Conservation (phyloP, 1,140 invertebrate genomes). For the Hestina assimilis region DNA sequence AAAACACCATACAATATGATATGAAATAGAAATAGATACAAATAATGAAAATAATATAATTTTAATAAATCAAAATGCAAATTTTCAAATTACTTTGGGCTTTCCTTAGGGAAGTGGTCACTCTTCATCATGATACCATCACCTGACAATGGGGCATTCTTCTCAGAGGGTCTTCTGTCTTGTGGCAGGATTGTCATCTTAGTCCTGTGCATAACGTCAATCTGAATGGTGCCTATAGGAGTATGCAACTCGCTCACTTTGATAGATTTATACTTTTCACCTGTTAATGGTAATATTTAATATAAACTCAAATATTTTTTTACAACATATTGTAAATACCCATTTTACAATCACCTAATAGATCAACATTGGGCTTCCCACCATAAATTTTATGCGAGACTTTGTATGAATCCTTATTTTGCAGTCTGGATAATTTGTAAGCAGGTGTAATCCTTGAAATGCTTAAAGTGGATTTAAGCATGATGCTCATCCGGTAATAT, state of each 20-base stretch:
- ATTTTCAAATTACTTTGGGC: conserved; percentile 41
- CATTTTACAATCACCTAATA: conserved; percentile 45
- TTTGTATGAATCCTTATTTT: conserved; percentile 62
- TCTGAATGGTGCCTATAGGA: conserved; percentile 56
- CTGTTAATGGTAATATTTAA: conserved; percentile 31
- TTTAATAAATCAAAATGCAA: no score
- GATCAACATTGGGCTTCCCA: conserved; percentile 53
- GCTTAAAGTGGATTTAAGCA: conserved; percentile 66
- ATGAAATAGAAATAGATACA: no score
- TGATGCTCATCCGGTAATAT: conserved; percentile 67
- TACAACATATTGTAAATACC: neutral
- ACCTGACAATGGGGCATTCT: conserved; percentile 21
- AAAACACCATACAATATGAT: no score
- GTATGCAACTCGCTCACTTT: conserved; percentile 64
- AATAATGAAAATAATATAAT: no score
- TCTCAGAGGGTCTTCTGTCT: conserved; percentile 28
- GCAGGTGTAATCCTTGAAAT: conserved; percentile 68
- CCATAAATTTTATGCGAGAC: conserved; percentile 68
- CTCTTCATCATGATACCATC: conserved; percentile 59
- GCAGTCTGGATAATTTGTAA: conserved; percentile 62
- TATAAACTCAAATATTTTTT: neutral
- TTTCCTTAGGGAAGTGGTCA: conserved; percentile 64
- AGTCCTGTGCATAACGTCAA: conserved; percentile 62
- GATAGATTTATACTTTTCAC: conserved; percentile 57
- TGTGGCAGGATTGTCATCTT: conserved; percentile 64